Conservation (phyloP, 2,797 vertebrate species). For the Notamacropus eugenii region DNA sequence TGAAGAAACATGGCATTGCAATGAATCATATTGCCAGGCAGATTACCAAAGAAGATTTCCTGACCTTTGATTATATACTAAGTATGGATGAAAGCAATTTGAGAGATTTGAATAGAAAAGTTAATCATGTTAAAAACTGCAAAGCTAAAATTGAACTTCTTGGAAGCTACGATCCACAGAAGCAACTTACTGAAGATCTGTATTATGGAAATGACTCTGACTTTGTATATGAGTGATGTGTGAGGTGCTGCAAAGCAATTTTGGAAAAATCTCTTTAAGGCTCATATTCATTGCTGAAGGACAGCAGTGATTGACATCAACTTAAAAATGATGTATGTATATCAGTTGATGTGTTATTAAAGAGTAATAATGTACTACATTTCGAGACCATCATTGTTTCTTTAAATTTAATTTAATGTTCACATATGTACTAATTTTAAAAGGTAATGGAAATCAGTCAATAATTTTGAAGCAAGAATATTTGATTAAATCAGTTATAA, state of each 20-base stretch:
- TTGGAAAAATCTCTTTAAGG: too few relatives aligned
- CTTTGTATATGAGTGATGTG: too few relatives aligned
- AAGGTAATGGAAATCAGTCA: background rate
- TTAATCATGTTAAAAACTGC: constrained; percentile 89
- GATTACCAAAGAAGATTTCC: constrained; percentile 96
- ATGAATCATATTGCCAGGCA: constrained; percentile 96
- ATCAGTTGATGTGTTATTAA: constrained; percentile 67
- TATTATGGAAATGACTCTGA: constrained; percentile 88
- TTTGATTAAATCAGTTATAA: too few relatives aligned
- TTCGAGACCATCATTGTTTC: background rate
- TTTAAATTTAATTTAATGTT: background rate
- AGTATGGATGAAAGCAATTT: constrained; percentile 99
- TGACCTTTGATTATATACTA: constrained; percentile 93
- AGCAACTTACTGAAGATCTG: constrained; percentile 94
- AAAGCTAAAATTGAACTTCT: constrained; percentile 95
- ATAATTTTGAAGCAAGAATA: too few relatives aligned
- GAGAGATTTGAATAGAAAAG: constrained; percentile 93
- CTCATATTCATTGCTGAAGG: too few relatives aligned
- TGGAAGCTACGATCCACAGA: constrained; percentile 94
- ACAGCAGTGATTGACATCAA: too few relatives aligned
- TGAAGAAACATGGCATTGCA: constrained; percentile 90
- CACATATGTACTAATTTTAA: background rate
- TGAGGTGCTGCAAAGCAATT: too few relatives aligned
- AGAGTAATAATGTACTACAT: constrained; percentile 41
- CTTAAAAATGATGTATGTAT: too few relatives aligned